phyloP scores from a whole-genome alignment of 2,113 vertebrate genomes.

The Stigmatopora nigra region DNA sequence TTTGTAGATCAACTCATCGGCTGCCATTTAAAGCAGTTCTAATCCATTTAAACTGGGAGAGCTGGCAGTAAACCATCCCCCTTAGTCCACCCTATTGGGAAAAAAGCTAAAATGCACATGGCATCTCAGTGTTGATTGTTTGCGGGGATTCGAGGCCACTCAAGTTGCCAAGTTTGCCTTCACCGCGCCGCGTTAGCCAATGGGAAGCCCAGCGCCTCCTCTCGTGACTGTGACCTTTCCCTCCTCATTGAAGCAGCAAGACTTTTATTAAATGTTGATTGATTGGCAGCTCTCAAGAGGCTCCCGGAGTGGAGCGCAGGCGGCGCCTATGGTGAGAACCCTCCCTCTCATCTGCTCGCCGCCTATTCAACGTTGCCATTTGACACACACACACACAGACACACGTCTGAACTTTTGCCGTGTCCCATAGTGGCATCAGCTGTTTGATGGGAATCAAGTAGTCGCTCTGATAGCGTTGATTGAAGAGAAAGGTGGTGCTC shows the following conservation, averaged over 20 bases:
- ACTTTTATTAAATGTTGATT: slow-evolving; percentile 67
- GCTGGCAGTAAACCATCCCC: too few species aligned
- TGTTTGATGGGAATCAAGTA: slow-evolving; percentile 40
- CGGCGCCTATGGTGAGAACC: slow-evolving; percentile 62
- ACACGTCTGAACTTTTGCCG: slow-evolving; percentile 2
- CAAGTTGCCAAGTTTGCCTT: not conserved
- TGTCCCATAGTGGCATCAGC: slow-evolving; percentile 12
- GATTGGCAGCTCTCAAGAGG: slow-evolving; percentile 68
- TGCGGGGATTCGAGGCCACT: not conserved
- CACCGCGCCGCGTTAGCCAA: not conserved
- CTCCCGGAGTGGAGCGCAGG: slow-evolving; percentile 65
- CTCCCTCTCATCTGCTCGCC: slow-evolving; percentile 34
- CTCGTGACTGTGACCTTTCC: slow-evolving; percentile 45
- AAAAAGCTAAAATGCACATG: not conserved
- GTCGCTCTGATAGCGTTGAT: slow-evolving; percentile 43
- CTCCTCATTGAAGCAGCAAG: slow-evolving; percentile 33
- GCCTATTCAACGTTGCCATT: slow-evolving; percentile 16
- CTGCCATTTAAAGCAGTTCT: too few species aligned
- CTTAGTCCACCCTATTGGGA: too few species aligned
- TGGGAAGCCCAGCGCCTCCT: slow-evolving; percentile 16
- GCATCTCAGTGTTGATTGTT: not conserved
- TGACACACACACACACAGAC: slow-evolving; percentile 6
- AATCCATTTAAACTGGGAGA: too few species aligned
- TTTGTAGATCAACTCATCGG: too few species aligned
- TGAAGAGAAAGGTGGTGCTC: slow-evolving; percentile 44